These are phyloP conservation scores for Leptinotarsa defecta DNA, from an alignment of 1,140 invertebrate genomes.

Conservation along the genomic window DNA sequence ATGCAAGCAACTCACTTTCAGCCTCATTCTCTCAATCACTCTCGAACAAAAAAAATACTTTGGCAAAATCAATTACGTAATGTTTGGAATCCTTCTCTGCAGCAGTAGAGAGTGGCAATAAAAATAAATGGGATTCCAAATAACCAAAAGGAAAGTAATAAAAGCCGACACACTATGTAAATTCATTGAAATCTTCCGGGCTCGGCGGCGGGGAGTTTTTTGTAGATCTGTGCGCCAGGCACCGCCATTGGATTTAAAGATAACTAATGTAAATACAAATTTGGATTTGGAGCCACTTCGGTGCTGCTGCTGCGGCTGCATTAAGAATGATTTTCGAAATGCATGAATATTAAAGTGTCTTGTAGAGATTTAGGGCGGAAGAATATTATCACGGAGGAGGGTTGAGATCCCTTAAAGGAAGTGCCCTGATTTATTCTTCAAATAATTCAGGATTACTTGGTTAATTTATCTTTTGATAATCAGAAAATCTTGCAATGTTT, in stretches of 20 bases:
- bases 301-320: slow-evolving; percentile 17
- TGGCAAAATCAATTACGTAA: slow-evolving; percentile 38
- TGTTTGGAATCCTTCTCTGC: slow-evolving; percentile 23
- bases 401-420: not conserved
- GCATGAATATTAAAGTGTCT: slow-evolving; percentile 5
- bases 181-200: slow-evolving; percentile 37
- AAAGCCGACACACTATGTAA: slow-evolving; percentile 41
- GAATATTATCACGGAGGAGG: not conserved
- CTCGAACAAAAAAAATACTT: not conserved
- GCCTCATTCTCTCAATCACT: slow-evolving; percentile 1
- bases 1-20: not conserved
- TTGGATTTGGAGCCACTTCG: slow-evolving; percentile 36
- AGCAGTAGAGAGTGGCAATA: slow-evolving; percentile 35
- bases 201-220: not conserved
- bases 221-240: slow-evolving; percentile 23
- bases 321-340: slow-evolving; percentile 22
- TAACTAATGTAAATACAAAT: slow-evolving; percentile 44
- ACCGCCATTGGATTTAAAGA: slow-evolving; percentile 35
- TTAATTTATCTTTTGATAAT: no score
- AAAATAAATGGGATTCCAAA: slow-evolving; percentile 41
- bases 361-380: not conserved
- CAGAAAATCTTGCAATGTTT: no score
- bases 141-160: slow-evolving; percentile 39
- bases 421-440: no score
- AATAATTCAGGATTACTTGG: no score